Conservation (phyloP, 92 coral and sea anemone species). For the Ricordea florida region DNA sequence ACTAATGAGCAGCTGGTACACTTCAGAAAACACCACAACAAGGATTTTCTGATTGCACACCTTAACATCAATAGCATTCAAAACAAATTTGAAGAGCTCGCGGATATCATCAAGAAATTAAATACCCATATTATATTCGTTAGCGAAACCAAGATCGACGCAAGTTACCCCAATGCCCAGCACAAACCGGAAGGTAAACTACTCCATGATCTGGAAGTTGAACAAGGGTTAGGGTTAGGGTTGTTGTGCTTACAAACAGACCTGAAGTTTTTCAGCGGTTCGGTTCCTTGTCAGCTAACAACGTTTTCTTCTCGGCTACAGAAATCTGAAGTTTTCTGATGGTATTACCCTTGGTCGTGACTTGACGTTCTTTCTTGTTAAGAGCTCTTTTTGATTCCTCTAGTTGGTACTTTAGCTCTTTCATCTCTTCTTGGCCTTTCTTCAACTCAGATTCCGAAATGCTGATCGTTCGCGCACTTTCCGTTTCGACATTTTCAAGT, state of each 20-base stretch:
- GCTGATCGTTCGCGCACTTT: not conserved
- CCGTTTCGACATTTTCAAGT: constrained; percentile 17
- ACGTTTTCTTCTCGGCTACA: constrained; percentile 51
- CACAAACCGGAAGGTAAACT: no score
- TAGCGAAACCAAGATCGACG: no score
- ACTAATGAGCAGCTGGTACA: no score
- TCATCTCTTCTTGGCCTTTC: constrained; percentile 2
- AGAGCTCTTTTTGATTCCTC: constrained; percentile 85
- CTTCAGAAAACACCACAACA: no score
- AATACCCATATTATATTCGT: no score
- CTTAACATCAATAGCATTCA: no score
- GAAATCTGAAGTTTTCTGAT: constrained; percentile 75
- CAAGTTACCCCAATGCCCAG: no score
- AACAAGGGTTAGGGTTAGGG: no score
- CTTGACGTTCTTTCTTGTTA: constrained; percentile 91
- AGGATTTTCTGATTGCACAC: no score
- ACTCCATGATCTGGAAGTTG: no score
- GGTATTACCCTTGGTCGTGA: constrained; percentile 78
- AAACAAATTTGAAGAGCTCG: no score
- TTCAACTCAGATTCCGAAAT: constrained; percentile 19
- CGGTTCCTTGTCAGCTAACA: constrained; percentile 34
- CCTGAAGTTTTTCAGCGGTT: constrained; percentile 21
- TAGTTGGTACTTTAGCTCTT: constrained; percentile 75
- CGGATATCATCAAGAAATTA: no score
- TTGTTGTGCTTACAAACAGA: not conserved